phyloP scores from a whole-genome alignment of 2,888 invertebrate genomes.

The Helobdella robusta region DNA sequence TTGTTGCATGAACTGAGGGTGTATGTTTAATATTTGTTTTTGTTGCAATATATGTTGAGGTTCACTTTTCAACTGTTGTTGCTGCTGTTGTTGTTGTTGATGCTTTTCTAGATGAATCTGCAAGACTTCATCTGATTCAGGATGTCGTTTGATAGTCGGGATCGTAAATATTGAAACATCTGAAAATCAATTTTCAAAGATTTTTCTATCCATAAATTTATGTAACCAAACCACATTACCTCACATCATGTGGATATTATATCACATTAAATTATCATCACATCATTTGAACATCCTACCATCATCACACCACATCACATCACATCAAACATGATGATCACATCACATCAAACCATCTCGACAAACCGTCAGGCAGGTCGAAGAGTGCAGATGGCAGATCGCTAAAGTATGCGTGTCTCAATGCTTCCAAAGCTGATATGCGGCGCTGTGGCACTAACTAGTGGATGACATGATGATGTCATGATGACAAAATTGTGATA shows the following conservation, averaged over 20 bases:
- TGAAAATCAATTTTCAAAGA: too few species aligned
- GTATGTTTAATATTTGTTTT: too few species aligned
- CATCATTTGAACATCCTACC: neutral
- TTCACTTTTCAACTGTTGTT: neutral
- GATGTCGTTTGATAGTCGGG: neutral
- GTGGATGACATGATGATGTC: too few species aligned
- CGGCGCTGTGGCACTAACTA: slow-evolving; percentile 67
- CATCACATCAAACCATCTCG: neutral
- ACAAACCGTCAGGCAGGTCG: slow-evolving; percentile 79
- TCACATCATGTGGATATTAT: neutral
- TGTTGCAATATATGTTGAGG: too few species aligned
- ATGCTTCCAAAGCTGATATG: slow-evolving; percentile 75
- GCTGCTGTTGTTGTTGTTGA: neutral
- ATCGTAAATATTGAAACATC: slow-evolving; percentile 14
- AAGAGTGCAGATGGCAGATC: slow-evolving; percentile 78
- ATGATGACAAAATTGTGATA: neutral
- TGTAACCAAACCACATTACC: neutral
- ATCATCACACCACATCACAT: neutral
- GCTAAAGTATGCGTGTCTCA: slow-evolving; percentile 80
- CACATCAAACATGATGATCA: neutral
- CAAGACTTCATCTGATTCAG: slow-evolving; percentile 8
- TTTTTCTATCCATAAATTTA: too few species aligned
- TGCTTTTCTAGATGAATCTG: neutral
- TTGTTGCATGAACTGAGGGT: too few species aligned
- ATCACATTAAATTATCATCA: neutral